Percentiles rank a stretch among this genome's conserved stretches.
Conservation (phyloP, 2,113 vertebrate genomes). For the Ceyx melanurus region DNA sequence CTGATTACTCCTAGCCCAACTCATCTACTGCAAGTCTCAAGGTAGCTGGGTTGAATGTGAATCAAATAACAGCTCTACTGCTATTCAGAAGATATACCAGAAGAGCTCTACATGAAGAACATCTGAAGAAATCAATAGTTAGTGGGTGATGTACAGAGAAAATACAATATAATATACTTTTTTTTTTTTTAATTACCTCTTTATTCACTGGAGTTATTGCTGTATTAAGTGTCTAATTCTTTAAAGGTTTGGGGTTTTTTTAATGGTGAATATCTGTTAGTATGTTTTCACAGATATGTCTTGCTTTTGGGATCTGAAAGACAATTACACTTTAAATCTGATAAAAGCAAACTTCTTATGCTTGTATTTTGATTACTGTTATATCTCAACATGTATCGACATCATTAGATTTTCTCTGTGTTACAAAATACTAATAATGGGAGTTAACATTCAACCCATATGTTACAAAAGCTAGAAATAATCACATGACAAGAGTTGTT, state of each 20-base stretch:
- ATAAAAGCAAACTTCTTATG: background rate
- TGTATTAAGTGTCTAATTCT: background rate
- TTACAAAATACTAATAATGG: background rate
- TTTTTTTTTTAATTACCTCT: background rate
- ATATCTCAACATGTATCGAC: background rate
- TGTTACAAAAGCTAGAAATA: background rate
- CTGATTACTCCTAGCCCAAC: background rate
- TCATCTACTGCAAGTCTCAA: background rate
- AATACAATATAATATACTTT: background rate
- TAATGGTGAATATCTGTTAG: background rate
- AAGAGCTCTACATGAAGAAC: background rate
- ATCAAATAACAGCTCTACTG: background rate
- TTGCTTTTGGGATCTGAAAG: background rate
- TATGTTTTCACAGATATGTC: background rate
- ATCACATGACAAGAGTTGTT: background rate
- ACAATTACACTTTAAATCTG: background rate
- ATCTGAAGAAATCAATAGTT: background rate
- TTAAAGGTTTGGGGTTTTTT: background rate
- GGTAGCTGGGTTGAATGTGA: background rate
- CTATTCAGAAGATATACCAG: background rate
- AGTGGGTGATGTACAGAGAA: background rate
- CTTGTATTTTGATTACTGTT: background rate
- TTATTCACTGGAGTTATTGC: background rate
- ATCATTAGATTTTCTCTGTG: background rate
- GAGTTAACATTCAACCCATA: background rate